Base-by-base conservation (phyloP, 2,888 invertebrate genomes). In the Branchipolynoe longqiensis region DNA sequence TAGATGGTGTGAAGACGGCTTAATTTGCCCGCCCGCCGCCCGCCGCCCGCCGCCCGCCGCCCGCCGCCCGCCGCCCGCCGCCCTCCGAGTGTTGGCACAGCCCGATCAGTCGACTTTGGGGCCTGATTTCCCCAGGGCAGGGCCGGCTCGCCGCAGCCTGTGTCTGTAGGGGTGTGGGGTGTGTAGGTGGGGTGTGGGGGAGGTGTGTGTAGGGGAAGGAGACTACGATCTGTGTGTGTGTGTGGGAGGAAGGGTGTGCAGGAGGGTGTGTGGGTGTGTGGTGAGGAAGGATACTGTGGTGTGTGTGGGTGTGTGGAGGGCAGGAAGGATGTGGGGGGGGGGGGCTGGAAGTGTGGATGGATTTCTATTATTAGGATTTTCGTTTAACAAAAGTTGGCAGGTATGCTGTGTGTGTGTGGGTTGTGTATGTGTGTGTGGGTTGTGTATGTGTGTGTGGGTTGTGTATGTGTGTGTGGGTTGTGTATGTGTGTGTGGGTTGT, bases 61-160 rank as follows among this genome's bases (percentile, higher is more conserved):
- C n/a, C n/a, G n/a, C n/a, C n/a, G n/a, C n/a, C n/a, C n/a, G n/a
- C n/a, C n/a, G n/a, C n/a, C n/a, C n/a, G n/a, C n/a, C n/a, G n/a
- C n/a, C n/a, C n/a, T n/a, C 41, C 78, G 48, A 48, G 78, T 78
- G 78, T 78, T 78, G 78, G 48, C 48, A 54, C 48, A 78, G 48
- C 48, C 78, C 48, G 78, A 78, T 78, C 78, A 78, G 48, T 28
- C 48, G 48, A 78, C 78, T 78, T 78, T 78, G 78, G 78, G 22
- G 78, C 78, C 78, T 78, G 78, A 78, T 78, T 78, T 78, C 78
- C 78, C 78, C 54, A 41, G 78, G 78, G 78, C 69, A 14, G 69
- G 36, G 36, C 58, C 36, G 69, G 38, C 48, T 48, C 48, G 8
- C 48, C 48, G 48, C 48, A 8, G 48, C 48, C 48, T 8, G 18